Percentiles rank a stretch among this genome's conserved stretches.
Evolutionary conservation across 92 coral and sea anemone species (phyloP).

Genomic region (Phymanthus crucifer): DNA sequence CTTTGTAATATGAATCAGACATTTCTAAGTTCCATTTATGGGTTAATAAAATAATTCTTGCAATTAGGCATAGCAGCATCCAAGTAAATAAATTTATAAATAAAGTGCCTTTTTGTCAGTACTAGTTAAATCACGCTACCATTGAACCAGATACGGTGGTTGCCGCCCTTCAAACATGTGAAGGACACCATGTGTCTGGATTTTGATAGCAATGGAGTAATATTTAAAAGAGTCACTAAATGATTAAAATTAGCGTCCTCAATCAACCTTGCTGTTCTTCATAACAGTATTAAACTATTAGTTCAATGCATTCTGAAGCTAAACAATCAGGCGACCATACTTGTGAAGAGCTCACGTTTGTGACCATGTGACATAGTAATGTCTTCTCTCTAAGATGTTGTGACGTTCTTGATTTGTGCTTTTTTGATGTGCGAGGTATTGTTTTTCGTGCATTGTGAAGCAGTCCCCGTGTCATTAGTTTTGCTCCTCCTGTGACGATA

Average conservation of each 20-base stretch:
- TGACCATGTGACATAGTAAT: background rate
- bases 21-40: background rate
- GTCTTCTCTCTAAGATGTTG: background rate
- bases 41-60: background rate
- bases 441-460: background rate
- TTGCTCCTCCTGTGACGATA: background rate
- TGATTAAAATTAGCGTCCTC: background rate
- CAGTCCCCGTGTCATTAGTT: background rate
- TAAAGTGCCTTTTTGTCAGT: background rate
- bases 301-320: background rate
- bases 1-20: background rate
- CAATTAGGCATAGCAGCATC: background rate
- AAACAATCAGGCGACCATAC: background rate
- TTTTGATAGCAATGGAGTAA: background rate
- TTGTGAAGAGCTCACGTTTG: no score
- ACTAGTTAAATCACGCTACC: background rate
- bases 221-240: background rate
- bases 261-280: background rate
- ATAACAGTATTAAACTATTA: no score
- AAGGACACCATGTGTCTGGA: background rate
- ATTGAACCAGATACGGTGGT: background rate
- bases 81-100: background rate
- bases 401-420: no score
- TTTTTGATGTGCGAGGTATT: background rate
- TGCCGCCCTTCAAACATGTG: background rate